A percentile compares a stretch with the other conserved stretches of the same genome.
Evolutionary conservation across 2,797 vertebrate genomes (phyloP).

Genomic region (Anabacerthia variegaticeps): DNA sequence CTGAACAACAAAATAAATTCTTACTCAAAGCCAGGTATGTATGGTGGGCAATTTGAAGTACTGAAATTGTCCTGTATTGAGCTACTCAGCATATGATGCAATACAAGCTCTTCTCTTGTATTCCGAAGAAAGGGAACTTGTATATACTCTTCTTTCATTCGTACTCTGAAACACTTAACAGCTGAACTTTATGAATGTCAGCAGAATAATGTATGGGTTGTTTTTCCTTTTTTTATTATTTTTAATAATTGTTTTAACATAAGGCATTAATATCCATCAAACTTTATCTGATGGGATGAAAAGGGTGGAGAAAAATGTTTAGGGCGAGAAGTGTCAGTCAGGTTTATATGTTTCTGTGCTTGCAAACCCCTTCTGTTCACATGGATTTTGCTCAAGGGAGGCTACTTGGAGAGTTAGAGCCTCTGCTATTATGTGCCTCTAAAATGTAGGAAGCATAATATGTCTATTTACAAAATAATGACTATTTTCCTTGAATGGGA

Average conservation of each 20-base stretch:
- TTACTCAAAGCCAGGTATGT: slow-evolving; percentile 78
- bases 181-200: background rate
- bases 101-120: background rate
- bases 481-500: background rate
- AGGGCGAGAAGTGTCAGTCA: background rate
- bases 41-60: background rate
- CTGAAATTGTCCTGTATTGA: background rate
- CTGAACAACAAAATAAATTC: slow-evolving; percentile 92
- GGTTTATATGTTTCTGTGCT: background rate
- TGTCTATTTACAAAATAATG: background rate
- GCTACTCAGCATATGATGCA: background rate
- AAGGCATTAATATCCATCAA: background rate
- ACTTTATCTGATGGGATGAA: background rate
- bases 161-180: background rate
- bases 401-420: background rate
- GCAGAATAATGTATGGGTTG: background rate
- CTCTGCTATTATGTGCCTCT: background rate
- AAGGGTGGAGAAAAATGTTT: background rate
- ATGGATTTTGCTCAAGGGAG: background rate
- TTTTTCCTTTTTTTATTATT: background rate
- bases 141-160: background rate
- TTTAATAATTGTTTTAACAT: background rate
- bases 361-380: background rate
- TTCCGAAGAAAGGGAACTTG: background rate
- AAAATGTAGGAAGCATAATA: background rate